phyloP scores from a whole-genome alignment of 2,113 vertebrate species.

The Sebastes fasciatus region DNA sequence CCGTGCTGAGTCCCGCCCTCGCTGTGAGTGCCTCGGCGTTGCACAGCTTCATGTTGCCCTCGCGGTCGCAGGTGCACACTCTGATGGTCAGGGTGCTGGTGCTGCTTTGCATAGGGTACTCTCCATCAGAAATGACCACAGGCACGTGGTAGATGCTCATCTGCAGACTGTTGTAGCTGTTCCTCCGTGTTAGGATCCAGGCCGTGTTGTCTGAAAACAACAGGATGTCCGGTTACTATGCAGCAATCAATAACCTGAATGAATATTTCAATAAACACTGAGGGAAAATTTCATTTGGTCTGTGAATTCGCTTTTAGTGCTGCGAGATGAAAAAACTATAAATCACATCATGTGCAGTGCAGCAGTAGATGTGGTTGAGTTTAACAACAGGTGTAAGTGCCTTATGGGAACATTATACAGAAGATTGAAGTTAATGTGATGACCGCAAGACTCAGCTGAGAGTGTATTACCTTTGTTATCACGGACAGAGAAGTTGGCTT shows the following conservation, averaged over 20 bases:
- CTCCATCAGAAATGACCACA: constrained; percentile 94
- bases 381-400: not conserved
- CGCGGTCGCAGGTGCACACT: constrained; percentile 94
- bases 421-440: constrained; percentile 2
- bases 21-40: constrained; percentile 92
- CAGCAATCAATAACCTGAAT: constrained; percentile 6
- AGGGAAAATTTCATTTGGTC: not conserved
- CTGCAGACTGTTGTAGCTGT: constrained; percentile 91
- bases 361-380: not conserved
- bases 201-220: constrained; percentile 95
- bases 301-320: constrained; percentile 3
- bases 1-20: constrained; percentile 94
- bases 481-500: constrained; percentile 94
- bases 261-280: not conserved
- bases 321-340: not conserved
- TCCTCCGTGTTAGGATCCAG: constrained; percentile 90
- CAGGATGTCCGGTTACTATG: not conserved
- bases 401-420: constrained; percentile 7
- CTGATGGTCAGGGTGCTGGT: constrained; percentile 93
- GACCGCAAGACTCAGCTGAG: not conserved
- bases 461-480: constrained; percentile 92
- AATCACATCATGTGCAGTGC: constrained; percentile 9
- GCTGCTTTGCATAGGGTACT: constrained; percentile 92
- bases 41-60: constrained; percentile 95
- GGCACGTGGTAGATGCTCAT: constrained; percentile 91